Base-by-base conservation (phyloP, 2,888 invertebrate genomes). In the Phaedon cochleariae region DNA sequence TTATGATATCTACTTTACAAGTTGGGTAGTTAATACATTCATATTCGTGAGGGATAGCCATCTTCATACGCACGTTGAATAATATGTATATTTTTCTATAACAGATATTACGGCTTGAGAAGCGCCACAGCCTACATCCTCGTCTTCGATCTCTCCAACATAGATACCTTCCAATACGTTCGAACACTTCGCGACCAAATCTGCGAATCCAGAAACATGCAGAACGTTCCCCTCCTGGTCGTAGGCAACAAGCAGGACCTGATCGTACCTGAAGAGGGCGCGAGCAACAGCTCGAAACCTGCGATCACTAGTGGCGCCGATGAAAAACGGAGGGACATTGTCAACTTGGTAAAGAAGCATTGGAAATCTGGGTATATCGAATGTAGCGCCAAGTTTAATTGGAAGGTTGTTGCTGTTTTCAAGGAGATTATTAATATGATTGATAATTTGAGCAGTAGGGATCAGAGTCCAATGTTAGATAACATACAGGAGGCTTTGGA, bases 291-390 rank as follows among this genome's bases (percentile, higher is more conserved):
- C 53, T 74, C 74, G 61, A 70, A 69, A 63, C 66, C 78, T 31
- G 80, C 81, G 3, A 77, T 81, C 20, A 72, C 74, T 12, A 79
- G 79, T 55, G 76, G 79, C 2, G 64, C 65, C 17, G 83, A 83
- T 7, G 84, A 87, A 80, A 86, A 86, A 75, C 83, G 88, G 75
- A 85, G 95, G 71, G 96, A 97, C 80, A 95, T 96, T 74, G 93
- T 94, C 21, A 95, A 94, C 81, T 86, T 96, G 75, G 96, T 97
- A 59, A 90, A 94, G 75, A 97, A 97, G 83, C 96, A 96, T 80
- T 97, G 97, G 97, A 94, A 96, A 81, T 95, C 95, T 78, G 92
- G 94, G 18, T 97, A 97, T 80, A 91, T 97, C 53, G 97, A 97
- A 84, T 96, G 96, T 82, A 96, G 96, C 67, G 97, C 97, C 59